Evolutionary conservation across 2,888 invertebrate genomes (phyloP), one percentile per base, ranked within the genome.

Genomic region (Malacosoma neustria): DNA sequence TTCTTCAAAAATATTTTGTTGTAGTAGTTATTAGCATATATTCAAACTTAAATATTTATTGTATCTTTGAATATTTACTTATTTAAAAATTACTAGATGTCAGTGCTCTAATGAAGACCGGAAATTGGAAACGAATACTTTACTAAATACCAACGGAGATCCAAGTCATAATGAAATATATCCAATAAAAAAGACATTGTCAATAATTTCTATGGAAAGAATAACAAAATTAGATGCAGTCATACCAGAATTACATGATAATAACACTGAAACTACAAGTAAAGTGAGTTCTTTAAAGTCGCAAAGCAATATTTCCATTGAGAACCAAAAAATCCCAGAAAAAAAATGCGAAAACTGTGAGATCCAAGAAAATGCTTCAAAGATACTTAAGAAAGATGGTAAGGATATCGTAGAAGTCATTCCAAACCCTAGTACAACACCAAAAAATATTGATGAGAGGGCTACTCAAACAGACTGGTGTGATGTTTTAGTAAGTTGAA

Each of bases 401-500:
- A 22, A 22, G 22, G 22, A 5, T 7, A 22, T 5, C 9, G 22
- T 22, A 9, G 22, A 22, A 22, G 9, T 22, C 9, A 22, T 22
- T 5, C 9, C 22, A 22, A 22, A 22, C 22, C 6, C 22, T 5
- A 3, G 9, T 9, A 3, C 22, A 22, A 7, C 22, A 9, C 22
- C 5, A 22, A 22, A 22, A 22, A 4, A 22, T 9, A 7, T 22
- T 22, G 3, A 22, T 22, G 55, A 64, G 40, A 44, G 42, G 2
- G 39, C 37, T 34, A 61, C 72, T 2, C 81, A 81, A 51, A 80
- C 79, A 3, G 67, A 67, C 3, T 75, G 72, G 73, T 59, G 55
- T 40, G 54, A 61, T 43, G 33, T 68, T 31, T 41, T 79, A 57
- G 81, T 82, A 61, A 63, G 65, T 14, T 29, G n/a, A 29, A 33